Percentiles rank a stretch among this genome's conserved stretches.
These are phyloP conservation scores for Scaeva pyrastri DNA, from an alignment of 2,888 invertebrate species.

Conservation along the genomic window DNA sequence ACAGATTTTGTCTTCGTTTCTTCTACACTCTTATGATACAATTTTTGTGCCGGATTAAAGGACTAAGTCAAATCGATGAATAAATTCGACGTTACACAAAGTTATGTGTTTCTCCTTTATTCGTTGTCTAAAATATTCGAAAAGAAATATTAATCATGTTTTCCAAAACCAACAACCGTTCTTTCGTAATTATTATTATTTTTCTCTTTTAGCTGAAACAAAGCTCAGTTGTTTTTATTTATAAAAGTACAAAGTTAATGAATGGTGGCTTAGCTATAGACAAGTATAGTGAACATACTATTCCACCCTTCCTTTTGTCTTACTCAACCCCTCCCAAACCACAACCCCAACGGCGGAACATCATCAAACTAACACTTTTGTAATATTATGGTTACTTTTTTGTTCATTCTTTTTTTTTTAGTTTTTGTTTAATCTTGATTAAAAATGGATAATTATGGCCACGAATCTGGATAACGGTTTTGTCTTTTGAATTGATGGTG, in stretches of 20 bases:
- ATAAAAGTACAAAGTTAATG: conserved; percentile 40
- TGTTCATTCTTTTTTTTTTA: not conserved
- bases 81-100: no score
- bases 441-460: conserved; percentile 63
- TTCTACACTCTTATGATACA: no score
- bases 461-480: conserved; percentile 10
- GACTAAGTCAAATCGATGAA: no score
- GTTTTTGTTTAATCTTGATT: conserved; percentile 49
- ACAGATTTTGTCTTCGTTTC: no score
- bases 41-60: no score
- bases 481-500: not conserved
- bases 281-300: conserved; percentile 3
- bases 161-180: conserved; percentile 33
- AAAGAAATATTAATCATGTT: conserved; percentile 57
- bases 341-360: conserved; percentile 8
- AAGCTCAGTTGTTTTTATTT: conserved; percentile 21
- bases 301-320: not conserved
- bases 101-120: not conserved
- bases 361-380: conserved; percentile 68
- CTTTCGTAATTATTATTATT: conserved; percentile 17
- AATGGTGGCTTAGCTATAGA: conserved; percentile 10
- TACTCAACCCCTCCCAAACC: not conserved
- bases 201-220: conserved; percentile 16
- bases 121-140: not conserved
- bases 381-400: conserved; percentile 63